Conservation (phyloP, 2,797 vertebrate species). For the Phoeniculus purpureus region DNA sequence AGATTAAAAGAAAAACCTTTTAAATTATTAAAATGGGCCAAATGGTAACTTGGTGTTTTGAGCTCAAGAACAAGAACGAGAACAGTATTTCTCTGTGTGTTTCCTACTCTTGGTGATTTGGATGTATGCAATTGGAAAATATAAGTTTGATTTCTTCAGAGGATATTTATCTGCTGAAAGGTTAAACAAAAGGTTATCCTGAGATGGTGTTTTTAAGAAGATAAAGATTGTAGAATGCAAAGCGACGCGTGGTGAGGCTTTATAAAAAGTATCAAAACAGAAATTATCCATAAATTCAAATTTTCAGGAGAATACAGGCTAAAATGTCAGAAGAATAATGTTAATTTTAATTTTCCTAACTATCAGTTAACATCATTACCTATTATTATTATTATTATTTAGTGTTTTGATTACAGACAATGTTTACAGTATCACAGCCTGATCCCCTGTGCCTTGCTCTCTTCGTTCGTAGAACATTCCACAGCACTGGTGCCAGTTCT, state of each 20-base stretch:
- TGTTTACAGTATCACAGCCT: not conserved
- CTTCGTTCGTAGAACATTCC: slow-evolving; percentile 19
- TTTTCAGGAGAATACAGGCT: slow-evolving; percentile 3
- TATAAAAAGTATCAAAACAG: not conserved
- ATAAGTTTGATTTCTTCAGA: slow-evolving; percentile 18
- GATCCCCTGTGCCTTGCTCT: slow-evolving; percentile 23
- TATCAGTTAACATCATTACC: not conserved
- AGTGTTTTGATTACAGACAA: slow-evolving; percentile 8
- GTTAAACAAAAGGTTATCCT: slow-evolving; percentile 52
- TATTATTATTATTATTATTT: not conserved
- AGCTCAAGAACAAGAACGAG: slow-evolving; percentile 20
- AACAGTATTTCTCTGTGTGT: slow-evolving; percentile 14
- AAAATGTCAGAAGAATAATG: slow-evolving; percentile 22
- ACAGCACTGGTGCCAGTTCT: not conserved
- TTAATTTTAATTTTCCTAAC: not conserved
- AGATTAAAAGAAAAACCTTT: slow-evolving; percentile 39
- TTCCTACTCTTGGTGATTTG: slow-evolving; percentile 15
- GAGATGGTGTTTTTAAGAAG: slow-evolving; percentile 59
- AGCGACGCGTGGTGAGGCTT: slow-evolving; percentile 13
- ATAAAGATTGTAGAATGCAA: slow-evolving; percentile 25
- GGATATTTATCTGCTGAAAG: slow-evolving; percentile 46
- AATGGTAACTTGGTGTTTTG: slow-evolving; percentile 11
- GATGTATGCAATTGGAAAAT: slow-evolving; percentile 41
- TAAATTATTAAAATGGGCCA: slow-evolving; percentile 35
- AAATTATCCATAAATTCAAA: not conserved